A percentile compares a stretch with the other conserved stretches of the same genome.
These are phyloP conservation scores for Carcina quercana DNA, from an alignment of 2,888 invertebrate genomes.

Conservation along the genomic window DNA sequence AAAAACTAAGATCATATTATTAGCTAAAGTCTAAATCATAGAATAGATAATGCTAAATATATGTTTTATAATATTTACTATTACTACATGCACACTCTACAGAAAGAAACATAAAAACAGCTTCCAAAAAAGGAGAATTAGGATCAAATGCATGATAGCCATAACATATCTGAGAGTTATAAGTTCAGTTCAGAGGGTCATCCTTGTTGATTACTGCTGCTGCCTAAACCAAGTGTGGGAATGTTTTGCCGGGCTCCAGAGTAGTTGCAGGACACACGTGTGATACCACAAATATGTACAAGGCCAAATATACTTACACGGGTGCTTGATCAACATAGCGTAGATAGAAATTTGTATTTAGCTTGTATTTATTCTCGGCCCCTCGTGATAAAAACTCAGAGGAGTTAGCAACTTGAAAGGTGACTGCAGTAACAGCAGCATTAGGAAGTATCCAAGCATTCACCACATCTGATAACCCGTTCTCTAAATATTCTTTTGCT, in stretches of 20 bases:
- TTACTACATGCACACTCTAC: too few species aligned
- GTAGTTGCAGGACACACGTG: background rate
- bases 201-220: background rate
- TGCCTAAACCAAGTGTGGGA: background rate
- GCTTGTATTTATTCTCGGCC: slow-evolving; percentile 37
- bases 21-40: too few species aligned
- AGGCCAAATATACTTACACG: slow-evolving; percentile 54
- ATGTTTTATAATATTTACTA: too few species aligned
- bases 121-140: too few species aligned
- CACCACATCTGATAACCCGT: slow-evolving; percentile 84
- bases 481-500: slow-evolving; percentile 84
- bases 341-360: slow-evolving; percentile 86
- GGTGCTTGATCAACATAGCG: slow-evolving; percentile 89
- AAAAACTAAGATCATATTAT: too few species aligned
- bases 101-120: too few species aligned
- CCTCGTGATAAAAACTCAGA: slow-evolving; percentile 24
- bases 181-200: background rate
- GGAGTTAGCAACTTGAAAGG: slow-evolving; percentile 62
- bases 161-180: too few species aligned
- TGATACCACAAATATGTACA: background rate
- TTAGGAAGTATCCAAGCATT: slow-evolving; percentile 86
- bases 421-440: slow-evolving; percentile 85
- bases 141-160: too few species aligned
- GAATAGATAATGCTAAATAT: too few species aligned
- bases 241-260: background rate